These are phyloP conservation scores for Ferdinandea cuprea DNA, from an alignment of 2,888 invertebrate species.

Conservation along the genomic window DNA sequence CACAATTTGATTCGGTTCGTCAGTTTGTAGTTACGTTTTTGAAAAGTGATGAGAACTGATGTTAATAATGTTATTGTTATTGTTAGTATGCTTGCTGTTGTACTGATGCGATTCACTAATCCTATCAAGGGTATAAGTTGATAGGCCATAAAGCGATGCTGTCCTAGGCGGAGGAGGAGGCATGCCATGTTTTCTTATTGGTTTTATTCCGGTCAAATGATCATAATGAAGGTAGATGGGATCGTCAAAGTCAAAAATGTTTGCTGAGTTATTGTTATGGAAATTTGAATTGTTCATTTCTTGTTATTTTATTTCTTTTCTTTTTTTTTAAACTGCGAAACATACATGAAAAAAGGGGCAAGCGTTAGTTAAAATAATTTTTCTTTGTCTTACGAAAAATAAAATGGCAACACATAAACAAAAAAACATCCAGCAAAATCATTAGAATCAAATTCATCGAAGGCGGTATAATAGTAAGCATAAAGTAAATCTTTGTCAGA, in stretches of 20 bases:
- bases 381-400: neutral
- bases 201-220: conserved; percentile 50
- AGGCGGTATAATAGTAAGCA: neutral
- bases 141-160: conserved; percentile 64
- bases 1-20: neutral
- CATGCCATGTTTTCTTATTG: conserved; percentile 60
- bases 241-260: conserved; percentile 58
- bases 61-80: conserved; percentile 53
- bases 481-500: neutral
- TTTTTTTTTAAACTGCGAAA: conserved; percentile 52
- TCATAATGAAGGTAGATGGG: conserved; percentile 60
- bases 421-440: no score
- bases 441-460: neutral
- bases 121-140: conserved; percentile 53
- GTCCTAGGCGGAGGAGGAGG: conserved; percentile 54
- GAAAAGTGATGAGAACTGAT: conserved; percentile 30
- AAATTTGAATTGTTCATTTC: conserved; percentile 65
- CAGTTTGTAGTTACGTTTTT: conserved; percentile 47
- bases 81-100: conserved; percentile 60
- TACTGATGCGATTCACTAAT: conserved; percentile 62
- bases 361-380: conserved; percentile 42
- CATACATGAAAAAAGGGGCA: conserved; percentile 57
- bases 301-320: conserved; percentile 2
- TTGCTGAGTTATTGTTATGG: conserved; percentile 52
- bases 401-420: neutral